A percentile compares a stretch with the other conserved stretches of the same genome.
phyloP scores from a whole-genome alignment of 2,888 invertebrate genomes.

The Cosmia trapezina region DNA sequence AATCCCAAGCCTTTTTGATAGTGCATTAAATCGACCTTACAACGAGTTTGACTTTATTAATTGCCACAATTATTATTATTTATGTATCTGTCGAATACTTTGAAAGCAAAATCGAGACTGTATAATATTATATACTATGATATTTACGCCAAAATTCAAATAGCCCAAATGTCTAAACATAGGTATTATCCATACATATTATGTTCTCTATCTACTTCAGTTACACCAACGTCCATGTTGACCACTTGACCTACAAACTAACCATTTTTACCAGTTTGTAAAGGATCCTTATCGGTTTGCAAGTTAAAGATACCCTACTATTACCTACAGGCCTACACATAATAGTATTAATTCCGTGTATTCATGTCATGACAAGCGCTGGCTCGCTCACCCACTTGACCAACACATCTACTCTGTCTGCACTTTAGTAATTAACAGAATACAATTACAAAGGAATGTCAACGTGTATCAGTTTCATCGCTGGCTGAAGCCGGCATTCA shows the following conservation, averaged over 20 bases:
- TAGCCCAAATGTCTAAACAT: background rate
- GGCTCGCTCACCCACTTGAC: conserved; percentile 35
- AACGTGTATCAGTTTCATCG: conserved; percentile 36
- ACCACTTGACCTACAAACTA: background rate
- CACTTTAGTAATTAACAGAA: conserved; percentile 56
- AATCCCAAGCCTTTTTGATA: too few relatives aligned
- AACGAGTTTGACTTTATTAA: background rate
- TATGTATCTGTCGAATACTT: background rate
- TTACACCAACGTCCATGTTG: background rate
- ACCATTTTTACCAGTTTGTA: background rate
- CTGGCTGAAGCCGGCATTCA: conserved; percentile 19
- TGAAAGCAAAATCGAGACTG: background rate
- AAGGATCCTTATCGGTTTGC: background rate
- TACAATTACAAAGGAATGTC: conserved; percentile 54
- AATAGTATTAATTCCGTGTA: conserved; percentile 25
- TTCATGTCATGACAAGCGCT: conserved; percentile 9
- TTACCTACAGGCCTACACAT: background rate
- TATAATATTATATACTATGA: too few relatives aligned
- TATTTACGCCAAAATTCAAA: background rate
- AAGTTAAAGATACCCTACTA: background rate
- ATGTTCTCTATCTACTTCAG: background rate
- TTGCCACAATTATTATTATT: background rate
- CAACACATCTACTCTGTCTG: conserved; percentile 40
- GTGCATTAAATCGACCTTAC: background rate
- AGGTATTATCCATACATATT: background rate